Conservation (phyloP, 2,888 invertebrate genomes). For the Lathronympha strigana region DNA sequence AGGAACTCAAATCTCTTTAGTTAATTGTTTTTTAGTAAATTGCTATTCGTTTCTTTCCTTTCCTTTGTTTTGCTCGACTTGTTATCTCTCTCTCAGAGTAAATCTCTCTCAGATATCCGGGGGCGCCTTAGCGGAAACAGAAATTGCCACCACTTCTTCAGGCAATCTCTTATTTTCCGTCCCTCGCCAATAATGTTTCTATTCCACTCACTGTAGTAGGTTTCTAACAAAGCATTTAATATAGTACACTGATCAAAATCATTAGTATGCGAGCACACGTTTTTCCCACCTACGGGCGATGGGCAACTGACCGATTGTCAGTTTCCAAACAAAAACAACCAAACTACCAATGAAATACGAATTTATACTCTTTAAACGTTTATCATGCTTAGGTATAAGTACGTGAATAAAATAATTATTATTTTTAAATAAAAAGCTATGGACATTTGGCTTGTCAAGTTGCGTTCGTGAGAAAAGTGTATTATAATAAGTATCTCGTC, state of each 20-base stretch:
- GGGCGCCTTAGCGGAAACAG: too few species aligned
- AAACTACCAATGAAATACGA: slow-evolving; percentile 4
- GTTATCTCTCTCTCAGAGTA: too few species aligned
- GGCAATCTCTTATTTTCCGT: too few species aligned
- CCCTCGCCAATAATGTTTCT: too few species aligned
- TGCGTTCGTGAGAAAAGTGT: neutral
- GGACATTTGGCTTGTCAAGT: slow-evolving; percentile 18
- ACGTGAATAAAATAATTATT: slow-evolving; percentile 65
- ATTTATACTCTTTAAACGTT: neutral
- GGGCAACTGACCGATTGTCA: slow-evolving; percentile 69
- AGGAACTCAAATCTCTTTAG: neutral
- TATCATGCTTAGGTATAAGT: slow-evolving; percentile 19
- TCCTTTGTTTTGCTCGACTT: too few species aligned
- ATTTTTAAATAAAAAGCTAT: slow-evolving; percentile 44
- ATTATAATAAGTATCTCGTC: neutral
- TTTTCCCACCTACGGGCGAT: slow-evolving; percentile 48
- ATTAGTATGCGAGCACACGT: slow-evolving; percentile 52
- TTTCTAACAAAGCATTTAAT: slow-evolving; percentile 46
- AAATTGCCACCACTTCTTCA: too few species aligned
- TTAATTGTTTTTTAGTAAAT: too few species aligned
- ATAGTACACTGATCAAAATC: slow-evolving; percentile 53
- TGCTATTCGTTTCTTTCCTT: too few species aligned
- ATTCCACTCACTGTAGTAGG: neutral
- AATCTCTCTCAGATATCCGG: too few species aligned
- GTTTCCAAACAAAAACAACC: neutral